Conservation (phyloP, 1,140 invertebrate genomes). For the Macrosteles quadrilineatus region DNA sequence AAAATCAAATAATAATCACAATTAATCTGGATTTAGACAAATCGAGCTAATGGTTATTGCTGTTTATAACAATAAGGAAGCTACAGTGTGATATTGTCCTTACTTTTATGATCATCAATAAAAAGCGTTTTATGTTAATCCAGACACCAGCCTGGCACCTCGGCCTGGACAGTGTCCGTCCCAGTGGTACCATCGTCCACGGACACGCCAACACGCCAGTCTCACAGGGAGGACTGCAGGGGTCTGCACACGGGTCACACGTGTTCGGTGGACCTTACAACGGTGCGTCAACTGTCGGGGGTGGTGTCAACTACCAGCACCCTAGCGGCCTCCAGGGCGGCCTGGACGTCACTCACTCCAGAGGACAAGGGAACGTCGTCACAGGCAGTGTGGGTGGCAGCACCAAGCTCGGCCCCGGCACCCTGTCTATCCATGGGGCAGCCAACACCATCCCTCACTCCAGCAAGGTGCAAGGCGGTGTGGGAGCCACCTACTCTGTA, state of each 20-base stretch:
- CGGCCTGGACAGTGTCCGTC: not conserved
- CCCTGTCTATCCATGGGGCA: not conserved
- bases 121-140: too few relatives aligned
- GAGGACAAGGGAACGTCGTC: not conserved
- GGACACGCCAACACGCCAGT: not conserved
- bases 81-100: too few relatives aligned
- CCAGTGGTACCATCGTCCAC: not conserved
- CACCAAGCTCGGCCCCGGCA: not conserved
- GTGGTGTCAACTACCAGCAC: not conserved
- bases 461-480: not conserved
- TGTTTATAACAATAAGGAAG: too few relatives aligned
- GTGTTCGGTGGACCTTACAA: not conserved
- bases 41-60: too few relatives aligned
- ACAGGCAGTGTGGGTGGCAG: not conserved
- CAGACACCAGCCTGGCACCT: too few relatives aligned
- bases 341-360: not conserved
- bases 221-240: not conserved
- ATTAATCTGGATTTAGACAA: too few relatives aligned
- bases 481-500: not conserved
- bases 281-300: not conserved
- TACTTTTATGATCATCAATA: too few relatives aligned
- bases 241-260: not conserved
- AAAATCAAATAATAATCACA: too few relatives aligned
- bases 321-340: not conserved
- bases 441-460: not conserved